Base-by-base conservation (phyloP, 2,797 vertebrate species). In the Acanthurus leucopareius region DNA sequence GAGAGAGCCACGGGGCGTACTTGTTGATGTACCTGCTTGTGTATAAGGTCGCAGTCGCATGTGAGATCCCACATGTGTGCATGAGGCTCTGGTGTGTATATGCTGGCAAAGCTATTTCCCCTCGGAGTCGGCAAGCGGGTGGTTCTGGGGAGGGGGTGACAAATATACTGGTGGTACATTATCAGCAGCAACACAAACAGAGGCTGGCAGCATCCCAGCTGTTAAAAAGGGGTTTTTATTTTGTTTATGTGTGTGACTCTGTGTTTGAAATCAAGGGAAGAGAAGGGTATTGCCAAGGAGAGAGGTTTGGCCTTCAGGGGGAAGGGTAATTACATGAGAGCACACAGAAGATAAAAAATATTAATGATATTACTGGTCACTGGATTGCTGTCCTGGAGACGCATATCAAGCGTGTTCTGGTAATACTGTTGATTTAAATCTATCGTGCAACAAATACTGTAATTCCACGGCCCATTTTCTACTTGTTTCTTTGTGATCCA, bases 141-240 rank as follows among this genome's bases (percentile, higher is more conserved):
- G 44, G 57, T 61, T 54, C 49, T 71, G 20, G 42, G 80, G 78
- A 44, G 20, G 54, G 53, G 67, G 15, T 54, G 82, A 82, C 67
- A 83, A 85, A 88, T 85, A 83, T 83, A 81, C 85, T 66, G 42
- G 83, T 79, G 80, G 71, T 70, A 81, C 82, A 91, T 87, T 88
- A 93, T 93, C 89, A 91, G 92, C 80, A 85, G 82, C 81, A 89
- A 62, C 89, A 93, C 88, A 90, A 94, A 91, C 85, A 87, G 64
- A 67, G 53, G 68, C 86, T 93, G 91, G 91, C 88, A 84, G 73
- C 10, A 38, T 67, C 80, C 90, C 92, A 93, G 89, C 85, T 88
- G 84, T 90, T 86, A 82, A 88, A 83, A 85, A 72, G 82, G 73
- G 79, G 83, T 75, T 89, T 32, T 84, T 87, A 77, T 86, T 79